A percentile compares a stretch with the other conserved stretches of the same genome.
These are phyloP conservation scores for Muscicapa striata DNA, from an alignment of 2,797 vertebrate genomes.

Conservation along the genomic window DNA sequence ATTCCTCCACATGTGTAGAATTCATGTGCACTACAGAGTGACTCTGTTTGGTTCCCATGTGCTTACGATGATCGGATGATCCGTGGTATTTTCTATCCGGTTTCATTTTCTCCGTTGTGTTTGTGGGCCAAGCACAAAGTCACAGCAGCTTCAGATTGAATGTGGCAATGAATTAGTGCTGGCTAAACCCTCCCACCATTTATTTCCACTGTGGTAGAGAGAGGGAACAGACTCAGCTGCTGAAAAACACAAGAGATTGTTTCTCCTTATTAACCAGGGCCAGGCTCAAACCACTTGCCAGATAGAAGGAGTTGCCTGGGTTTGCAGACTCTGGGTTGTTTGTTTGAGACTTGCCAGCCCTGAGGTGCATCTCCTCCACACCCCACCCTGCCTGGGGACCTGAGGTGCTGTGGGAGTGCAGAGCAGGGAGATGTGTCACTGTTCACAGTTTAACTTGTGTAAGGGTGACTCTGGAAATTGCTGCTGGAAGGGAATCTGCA, in stretches of 20 bases:
- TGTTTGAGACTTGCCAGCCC: neutral
- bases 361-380: neutral
- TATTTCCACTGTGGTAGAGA: neutral
- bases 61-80: constrained; percentile 36
- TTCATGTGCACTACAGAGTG: constrained; percentile 49
- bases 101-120: constrained; percentile 5
- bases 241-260: neutral
- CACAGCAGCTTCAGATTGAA: neutral
- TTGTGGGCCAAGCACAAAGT: constrained; percentile 29
- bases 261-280: constrained; percentile 16
- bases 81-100: neutral
- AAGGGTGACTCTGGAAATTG: neutral
- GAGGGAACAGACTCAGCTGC: neutral
- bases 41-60: constrained; percentile 50
- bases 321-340: neutral
- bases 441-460: neutral
- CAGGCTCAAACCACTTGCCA: neutral
- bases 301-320: neutral
- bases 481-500: neutral
- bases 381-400: neutral
- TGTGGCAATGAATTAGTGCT: constrained; percentile 20
- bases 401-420: rapidly evolving
- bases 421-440: neutral
- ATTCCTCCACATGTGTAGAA: constrained; percentile 63
- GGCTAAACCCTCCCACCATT: constrained; percentile 43